Evolutionary conservation across 1,140 invertebrate species (phyloP), one percentile per base, ranked within the genome.

Genomic region (Idris sp.): DNA sequence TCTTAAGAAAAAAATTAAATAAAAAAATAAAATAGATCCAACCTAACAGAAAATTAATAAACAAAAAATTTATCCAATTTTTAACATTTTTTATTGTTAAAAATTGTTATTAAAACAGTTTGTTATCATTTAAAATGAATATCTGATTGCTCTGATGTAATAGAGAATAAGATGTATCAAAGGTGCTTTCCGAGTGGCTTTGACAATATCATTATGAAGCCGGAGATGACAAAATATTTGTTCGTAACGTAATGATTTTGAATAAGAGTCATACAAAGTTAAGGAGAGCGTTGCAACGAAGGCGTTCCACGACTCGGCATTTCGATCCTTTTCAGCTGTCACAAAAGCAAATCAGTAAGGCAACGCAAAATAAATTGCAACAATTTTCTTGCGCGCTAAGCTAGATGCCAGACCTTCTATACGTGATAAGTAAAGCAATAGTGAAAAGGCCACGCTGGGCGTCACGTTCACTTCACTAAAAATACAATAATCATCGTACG

Each of bases 281-380:
- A 22, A 44, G n/a, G 16, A 41, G 22, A 48, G 6, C 15, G 13
- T 36, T 31, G 35, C 31, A 19, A 44, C 44, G 28, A 31, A 30
- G n/a, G n/a, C 44, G 43, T 33, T 48, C 15, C 26, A 16, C 51
- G 40, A 44, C 38, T 16, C 48, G 48, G 36, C 61, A 31, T 65
- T 15, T 54, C 61, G 61, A 65, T 65, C 44, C 61, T 49, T 51
- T 65, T 65, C 61, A 53, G 40, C 31, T 35, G 41, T 40, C 49
- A 67, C 51, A 67, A 67, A 56, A 51, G 62, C 51, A 65, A 65
- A 65, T 65, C 61, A 65, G 64, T 35, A 58, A 68, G 64, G 33
- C 44, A 49, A 44, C 25, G 26, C 26, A 9, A 16, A 40, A 68
- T 58, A 58, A 68, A 68, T 68, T 68, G 64, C 43, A 49, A 58